Conservation (phyloP, 2,888 invertebrate genomes). For the Rhogogaster chlorosoma region DNA sequence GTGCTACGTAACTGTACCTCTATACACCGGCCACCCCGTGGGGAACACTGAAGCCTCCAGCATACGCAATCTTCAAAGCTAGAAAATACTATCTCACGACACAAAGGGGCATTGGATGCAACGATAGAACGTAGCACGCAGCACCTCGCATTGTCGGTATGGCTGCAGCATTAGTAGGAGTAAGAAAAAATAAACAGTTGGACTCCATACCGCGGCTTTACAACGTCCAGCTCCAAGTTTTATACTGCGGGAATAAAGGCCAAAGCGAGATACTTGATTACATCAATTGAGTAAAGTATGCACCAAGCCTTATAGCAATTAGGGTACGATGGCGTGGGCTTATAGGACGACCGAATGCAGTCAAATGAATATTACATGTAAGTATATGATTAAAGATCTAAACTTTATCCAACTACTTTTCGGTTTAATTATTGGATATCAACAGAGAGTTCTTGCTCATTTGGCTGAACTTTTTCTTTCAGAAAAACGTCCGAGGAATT, state of each 20-base stretch:
- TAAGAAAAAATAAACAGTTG: conserved; percentile 28
- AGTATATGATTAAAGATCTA: neutral
- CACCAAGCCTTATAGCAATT: neutral
- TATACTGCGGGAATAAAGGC: neutral
- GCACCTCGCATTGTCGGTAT: conserved; percentile 36
- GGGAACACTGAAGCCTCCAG: conserved; percentile 29
- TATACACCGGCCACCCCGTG: conserved; percentile 33
- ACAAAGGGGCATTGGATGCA: conserved; percentile 40
- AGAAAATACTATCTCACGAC: conserved; percentile 31
- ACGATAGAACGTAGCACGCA: conserved; percentile 23
- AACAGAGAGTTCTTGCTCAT: neutral
- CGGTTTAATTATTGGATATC: neutral
- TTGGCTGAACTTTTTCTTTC: neutral
- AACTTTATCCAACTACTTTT: neutral
- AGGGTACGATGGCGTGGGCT: neutral
- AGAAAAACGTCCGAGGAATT: neutral
- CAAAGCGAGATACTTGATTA: conserved; percentile 33
- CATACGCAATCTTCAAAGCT: conserved; percentile 42
- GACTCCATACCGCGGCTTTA: neutral
- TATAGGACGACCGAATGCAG: neutral
- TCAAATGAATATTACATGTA: neutral
- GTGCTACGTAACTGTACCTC: conserved; percentile 36
- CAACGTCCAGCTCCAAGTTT: conserved; percentile 19
- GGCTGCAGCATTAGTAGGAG: conserved; percentile 18
- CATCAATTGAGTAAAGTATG: conserved; percentile 9